Conservation (phyloP, 2,797 vertebrate species). For the Acanthornis magna region DNA sequence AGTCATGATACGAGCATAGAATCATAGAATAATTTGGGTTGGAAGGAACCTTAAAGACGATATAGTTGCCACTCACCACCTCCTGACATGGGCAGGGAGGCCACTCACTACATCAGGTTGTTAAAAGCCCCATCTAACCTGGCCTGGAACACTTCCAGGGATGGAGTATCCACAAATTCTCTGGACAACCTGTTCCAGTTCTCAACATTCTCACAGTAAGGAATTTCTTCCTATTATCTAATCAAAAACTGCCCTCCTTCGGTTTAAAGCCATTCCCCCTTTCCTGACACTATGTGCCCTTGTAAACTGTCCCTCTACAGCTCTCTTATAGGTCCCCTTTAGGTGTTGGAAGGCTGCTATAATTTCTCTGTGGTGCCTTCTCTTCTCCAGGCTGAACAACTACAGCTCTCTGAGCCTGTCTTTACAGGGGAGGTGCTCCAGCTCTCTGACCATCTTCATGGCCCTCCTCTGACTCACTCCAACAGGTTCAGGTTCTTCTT, state of each 20-base stretch:
- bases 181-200: neutral
- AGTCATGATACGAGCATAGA: neutral
- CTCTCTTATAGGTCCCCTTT: neutral
- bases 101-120: neutral
- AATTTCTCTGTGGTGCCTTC: neutral
- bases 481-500: neutral
- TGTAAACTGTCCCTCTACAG: neutral
- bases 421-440: neutral
- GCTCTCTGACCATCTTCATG: neutral
- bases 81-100: neutral
- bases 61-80: neutral
- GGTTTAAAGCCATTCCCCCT: neutral
- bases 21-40: neutral
- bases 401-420: neutral
- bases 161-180: neutral
- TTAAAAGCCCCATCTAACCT: neutral
- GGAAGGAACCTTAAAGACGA: neutral
- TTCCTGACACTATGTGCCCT: neutral
- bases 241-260: neutral
- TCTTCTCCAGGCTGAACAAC: neutral
- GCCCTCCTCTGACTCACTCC: neutral
- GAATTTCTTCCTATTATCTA: neutral
- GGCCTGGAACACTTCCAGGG: neutral
- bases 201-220: neutral
- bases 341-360: neutral